phyloP scores from a whole-genome alignment of 2,888 invertebrate genomes.

The Polymixis lichenea region DNA sequence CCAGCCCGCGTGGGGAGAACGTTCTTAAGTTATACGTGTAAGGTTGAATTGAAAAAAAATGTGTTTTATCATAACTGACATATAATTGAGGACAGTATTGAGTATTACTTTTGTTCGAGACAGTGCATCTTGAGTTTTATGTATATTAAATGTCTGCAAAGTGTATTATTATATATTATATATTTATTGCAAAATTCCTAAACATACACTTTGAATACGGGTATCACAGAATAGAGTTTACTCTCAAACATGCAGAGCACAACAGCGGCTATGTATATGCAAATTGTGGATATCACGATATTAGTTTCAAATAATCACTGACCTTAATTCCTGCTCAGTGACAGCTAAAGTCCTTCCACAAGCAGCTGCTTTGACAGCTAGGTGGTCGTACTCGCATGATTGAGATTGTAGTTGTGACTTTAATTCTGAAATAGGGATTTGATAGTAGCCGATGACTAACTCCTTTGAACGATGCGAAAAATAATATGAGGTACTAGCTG shows the following conservation, averaged over 20 bases:
- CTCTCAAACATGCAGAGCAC: conserved; percentile 39
- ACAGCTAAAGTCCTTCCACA: conserved; percentile 85
- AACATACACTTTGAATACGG: conserved; percentile 37
- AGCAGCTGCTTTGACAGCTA: conserved; percentile 81
- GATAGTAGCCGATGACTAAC: neutral
- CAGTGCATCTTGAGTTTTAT: too few species aligned
- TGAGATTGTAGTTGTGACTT: conserved; percentile 82
- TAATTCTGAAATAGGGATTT: conserved; percentile 74
- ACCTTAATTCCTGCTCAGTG: conserved; percentile 88
- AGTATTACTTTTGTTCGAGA: too few species aligned
- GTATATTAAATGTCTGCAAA: too few species aligned
- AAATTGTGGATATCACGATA: conserved; percentile 3
- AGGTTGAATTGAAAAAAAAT: too few species aligned
- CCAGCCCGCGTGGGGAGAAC: too few species aligned
- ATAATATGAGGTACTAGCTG: too few species aligned
- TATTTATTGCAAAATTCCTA: too few species aligned
- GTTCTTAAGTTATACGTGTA: too few species aligned
- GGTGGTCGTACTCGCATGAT: conserved; percentile 79
- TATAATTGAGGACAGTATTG: too few species aligned
- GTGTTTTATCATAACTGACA: too few species aligned
- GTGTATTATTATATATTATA: too few species aligned
- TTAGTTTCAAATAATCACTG: conserved; percentile 55
- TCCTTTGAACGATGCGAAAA: neutral
- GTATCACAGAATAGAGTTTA: conserved; percentile 1
- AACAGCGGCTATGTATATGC: conserved; percentile 24